Base-by-base conservation (phyloP, 2,888 invertebrate species). In the Drosophila buzzatii region DNA sequence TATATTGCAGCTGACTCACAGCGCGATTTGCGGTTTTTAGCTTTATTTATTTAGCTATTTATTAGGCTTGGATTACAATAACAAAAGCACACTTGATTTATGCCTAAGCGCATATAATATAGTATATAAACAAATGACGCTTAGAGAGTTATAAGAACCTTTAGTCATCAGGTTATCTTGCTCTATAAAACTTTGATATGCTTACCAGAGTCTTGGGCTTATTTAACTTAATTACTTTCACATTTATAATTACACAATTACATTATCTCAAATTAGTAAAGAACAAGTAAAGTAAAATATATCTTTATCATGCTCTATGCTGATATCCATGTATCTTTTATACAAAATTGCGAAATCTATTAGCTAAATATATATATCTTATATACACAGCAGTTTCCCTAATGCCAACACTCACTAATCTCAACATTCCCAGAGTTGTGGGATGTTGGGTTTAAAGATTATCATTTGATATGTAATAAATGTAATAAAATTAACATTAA, bases 21-120 rank as follows among this genome's bases (percentile, higher is more conserved):
- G 33, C 7, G 51, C 49, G 31, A 18, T 51, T 51, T 51, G 49
- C 33, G 49, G 49, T 51, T 51, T 49, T 2, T 12, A 10, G 49
- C 12, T 31, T 31, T 51, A 5, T 33, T 49, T 49, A 33, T 33
- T 51, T n/a, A 18, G 7, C 33, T 51, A 5, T 33, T 49, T 49
- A 33, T 18, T 51, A 9, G 18, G 7, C 18, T 51, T 33, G 51
- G 18, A 18, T 33, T 51, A 14, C 18, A 20, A 35, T 35, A 35
- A 20, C 33, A 49, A 33, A 49, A 31, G 2, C n/a, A 51, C 33
- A 51, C 33, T 35, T 18, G 51, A 33, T 18, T 33, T 33, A 14
- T 1, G 33, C 51, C 33, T 7, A 20, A 18, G 33, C 8, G 3
- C 12, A 33, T 7, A 18, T 16, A 18, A 51, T 35, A 51, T 35